phyloP scores from a whole-genome alignment of 2,113 vertebrate species.

The Nycticebus coucang region DNA sequence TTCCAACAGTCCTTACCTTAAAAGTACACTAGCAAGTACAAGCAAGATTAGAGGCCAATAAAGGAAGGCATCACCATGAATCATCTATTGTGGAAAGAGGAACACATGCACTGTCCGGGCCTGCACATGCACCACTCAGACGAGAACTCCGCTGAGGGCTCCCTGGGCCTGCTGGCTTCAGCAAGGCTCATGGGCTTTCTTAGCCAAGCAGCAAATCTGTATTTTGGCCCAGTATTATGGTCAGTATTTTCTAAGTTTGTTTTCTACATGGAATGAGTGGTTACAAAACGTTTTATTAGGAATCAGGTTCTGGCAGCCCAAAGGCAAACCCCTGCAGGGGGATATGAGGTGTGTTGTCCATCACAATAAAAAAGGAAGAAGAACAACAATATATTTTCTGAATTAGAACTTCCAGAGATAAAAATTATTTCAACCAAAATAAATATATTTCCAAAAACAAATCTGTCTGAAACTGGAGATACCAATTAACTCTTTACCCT shows the following conservation, averaged over 20 bases:
- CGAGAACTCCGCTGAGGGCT: neutral
- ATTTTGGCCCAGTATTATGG: neutral
- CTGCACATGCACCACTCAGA: neutral
- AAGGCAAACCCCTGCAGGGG: neutral
- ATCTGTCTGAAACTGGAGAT: no score
- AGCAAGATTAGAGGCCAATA: neutral
- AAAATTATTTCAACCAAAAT: neutral
- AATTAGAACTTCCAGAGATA: neutral
- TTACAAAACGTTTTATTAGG: neutral
- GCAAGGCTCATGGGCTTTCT: neutral
- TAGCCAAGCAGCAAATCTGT: neutral
- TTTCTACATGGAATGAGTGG: neutral
- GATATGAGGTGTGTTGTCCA: neutral
- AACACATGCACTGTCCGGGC: neutral
- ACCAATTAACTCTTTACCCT: no score
- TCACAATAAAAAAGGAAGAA: neutral
- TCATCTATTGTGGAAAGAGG: neutral
- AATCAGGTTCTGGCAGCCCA: neutral
- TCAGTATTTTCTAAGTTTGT: neutral
- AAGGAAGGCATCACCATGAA: neutral
- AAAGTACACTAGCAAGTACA: neutral
- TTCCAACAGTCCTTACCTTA: neutral
- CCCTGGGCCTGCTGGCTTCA: neutral
- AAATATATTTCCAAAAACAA: slow-evolving; percentile 14
- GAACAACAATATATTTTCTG: neutral